phyloP scores from a whole-genome alignment of 37 sponge, comb jelly and placozoan genomes.

The Hormiphora californensis region DNA sequence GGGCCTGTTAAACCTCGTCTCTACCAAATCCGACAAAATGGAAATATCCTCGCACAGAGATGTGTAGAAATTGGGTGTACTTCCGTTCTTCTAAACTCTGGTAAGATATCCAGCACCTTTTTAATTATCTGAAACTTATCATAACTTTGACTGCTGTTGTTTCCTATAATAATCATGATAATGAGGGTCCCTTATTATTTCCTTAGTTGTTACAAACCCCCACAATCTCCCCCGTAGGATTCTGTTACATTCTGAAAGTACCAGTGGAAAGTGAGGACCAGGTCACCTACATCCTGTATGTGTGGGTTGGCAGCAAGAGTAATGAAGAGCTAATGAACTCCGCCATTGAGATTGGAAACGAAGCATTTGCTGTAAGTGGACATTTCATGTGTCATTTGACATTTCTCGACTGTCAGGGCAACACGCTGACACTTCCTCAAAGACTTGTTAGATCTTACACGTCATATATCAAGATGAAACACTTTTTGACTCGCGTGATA shows the following conservation, averaged over 20 bases:
- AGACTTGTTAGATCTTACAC: no score
- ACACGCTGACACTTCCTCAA: no score
- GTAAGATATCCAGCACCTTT: not conserved
- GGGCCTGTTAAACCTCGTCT: not conserved
- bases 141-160: not conserved
- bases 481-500: no score
- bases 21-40: conserved; percentile 46
- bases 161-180: not conserved
- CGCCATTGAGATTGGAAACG: conserved; percentile 23
- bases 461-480: no score
- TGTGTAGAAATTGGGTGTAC: conserved; percentile 41
- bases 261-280: conserved; percentile 78
- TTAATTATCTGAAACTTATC: not conserved
- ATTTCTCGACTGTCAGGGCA: no score
- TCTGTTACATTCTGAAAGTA: conserved; percentile 81
- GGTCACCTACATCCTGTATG: conserved; percentile 82
- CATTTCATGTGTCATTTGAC: no score
- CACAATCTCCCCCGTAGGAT: no score
- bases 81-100: conserved; percentile 49
- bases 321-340: conserved; percentile 46
- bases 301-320: conserved; percentile 79
- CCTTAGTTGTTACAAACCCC: no score
- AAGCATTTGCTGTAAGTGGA: conserved; percentile 47
- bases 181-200: not conserved
- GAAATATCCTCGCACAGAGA: conserved; percentile 48